These are phyloP conservation scores for Trypoxylus dichotomus DNA, from an alignment of 1,140 invertebrate species.

Conservation along the genomic window DNA sequence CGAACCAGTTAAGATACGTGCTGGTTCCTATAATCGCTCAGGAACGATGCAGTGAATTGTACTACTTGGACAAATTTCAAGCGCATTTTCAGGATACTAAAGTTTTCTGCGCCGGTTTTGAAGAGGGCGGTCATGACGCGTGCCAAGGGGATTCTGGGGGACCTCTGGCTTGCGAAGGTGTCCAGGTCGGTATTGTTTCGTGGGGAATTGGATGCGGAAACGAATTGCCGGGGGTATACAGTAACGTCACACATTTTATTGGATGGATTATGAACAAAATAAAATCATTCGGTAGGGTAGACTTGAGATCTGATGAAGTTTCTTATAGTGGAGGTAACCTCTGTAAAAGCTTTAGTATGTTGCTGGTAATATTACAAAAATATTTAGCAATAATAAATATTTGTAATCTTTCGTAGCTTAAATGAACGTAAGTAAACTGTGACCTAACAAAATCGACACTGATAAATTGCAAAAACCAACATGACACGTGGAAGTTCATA, in stretches of 20 bases:
- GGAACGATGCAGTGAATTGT: neutral
- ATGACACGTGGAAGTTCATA: too few species aligned
- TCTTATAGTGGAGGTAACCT: too few species aligned
- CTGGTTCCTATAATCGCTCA: neutral
- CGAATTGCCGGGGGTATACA: conserved; percentile 17
- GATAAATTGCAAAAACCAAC: too few species aligned
- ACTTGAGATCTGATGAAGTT: neutral
- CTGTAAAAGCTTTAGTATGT: too few species aligned
- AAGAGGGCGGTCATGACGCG: conserved; percentile 74
- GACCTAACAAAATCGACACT: too few species aligned
- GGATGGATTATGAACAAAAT: conserved; percentile 3
- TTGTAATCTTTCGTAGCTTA: too few species aligned
- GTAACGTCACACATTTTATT: neutral
- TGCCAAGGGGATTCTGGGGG: conserved; percentile 56
- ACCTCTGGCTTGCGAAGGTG: neutral
- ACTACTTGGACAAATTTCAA: neutral
- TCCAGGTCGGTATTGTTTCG: conserved; percentile 14
- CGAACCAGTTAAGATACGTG: neutral
- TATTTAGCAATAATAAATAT: too few species aligned
- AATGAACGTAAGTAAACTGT: too few species aligned
- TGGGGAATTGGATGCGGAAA: conserved; percentile 30
- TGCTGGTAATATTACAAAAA: too few species aligned
- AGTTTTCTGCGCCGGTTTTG: conserved; percentile 72
- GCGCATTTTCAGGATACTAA: neutral
- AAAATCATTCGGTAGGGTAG: neutral